Conservation (phyloP, 2,113 vertebrate species). For the Gavia stellata region DNA sequence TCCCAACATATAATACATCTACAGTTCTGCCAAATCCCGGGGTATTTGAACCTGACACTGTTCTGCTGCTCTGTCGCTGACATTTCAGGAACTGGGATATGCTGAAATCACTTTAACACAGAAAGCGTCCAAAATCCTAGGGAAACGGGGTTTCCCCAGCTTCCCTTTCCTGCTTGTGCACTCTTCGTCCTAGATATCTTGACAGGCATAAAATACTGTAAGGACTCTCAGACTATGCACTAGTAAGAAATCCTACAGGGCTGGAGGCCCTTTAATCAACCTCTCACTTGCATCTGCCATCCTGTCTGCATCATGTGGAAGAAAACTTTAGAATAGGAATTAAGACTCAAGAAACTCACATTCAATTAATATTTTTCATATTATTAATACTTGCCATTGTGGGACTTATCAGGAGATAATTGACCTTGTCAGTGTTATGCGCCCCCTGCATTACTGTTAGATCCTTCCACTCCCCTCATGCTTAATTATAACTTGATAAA, state of each 20-base stretch:
- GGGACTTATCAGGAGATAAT: conserved; percentile 60
- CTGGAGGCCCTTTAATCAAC: not conserved
- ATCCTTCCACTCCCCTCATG: not conserved
- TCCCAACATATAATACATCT: not conserved
- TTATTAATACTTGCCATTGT: conserved; percentile 54
- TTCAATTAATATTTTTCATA: conserved; percentile 62
- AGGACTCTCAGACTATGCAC: not conserved
- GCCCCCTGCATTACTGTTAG: not conserved
- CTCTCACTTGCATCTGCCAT: not conserved
- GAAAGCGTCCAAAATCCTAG: not conserved
- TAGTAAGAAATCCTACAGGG: not conserved
- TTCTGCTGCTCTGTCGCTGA: not conserved
- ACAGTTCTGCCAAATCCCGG: not conserved
- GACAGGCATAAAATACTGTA: not conserved
- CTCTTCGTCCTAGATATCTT: not conserved
- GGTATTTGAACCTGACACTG: not conserved
- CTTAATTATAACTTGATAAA: conserved; percentile 63
- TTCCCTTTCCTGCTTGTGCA: not conserved
- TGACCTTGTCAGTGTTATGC: conserved; percentile 53
- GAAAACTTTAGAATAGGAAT: conserved; percentile 56
- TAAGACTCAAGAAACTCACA: conserved; percentile 57
- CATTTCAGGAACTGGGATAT: not conserved
- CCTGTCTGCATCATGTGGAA: not conserved
- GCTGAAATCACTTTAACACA: not conserved
- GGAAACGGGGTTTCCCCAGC: rapidly evolving